Evolutionary conservation across 2,888 invertebrate species (phyloP).

Genomic region (Emmelina monodactyla): DNA sequence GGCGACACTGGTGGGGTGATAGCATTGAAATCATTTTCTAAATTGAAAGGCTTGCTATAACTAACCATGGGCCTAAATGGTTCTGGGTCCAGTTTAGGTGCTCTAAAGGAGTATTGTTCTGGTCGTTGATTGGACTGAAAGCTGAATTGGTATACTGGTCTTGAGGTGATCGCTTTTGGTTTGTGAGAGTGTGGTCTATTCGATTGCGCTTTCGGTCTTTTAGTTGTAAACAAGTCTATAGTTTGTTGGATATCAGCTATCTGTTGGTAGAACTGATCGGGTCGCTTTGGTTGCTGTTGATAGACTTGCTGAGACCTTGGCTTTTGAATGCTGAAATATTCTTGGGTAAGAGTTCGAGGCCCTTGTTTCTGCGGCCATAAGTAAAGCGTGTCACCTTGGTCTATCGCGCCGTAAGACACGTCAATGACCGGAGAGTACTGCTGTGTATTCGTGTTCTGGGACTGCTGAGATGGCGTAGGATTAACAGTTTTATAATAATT

Average conservation of each 20-base stretch:
- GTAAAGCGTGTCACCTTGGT: slow-evolving; percentile 53
- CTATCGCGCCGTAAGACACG: slow-evolving; percentile 51
- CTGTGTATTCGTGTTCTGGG: slow-evolving; percentile 37
- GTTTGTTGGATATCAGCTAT: slow-evolving; percentile 72
- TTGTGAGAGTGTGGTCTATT: slow-evolving; percentile 45
- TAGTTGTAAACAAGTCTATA: slow-evolving; percentile 68
- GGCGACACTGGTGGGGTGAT: slow-evolving; percentile 46
- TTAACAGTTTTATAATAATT: slow-evolving; percentile 51
- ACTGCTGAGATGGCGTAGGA: slow-evolving; percentile 25
- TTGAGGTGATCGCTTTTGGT: slow-evolving; percentile 58
- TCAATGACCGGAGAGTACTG: slow-evolving; percentile 45
- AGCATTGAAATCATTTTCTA: slow-evolving; percentile 49
- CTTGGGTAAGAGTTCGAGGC: slow-evolving; percentile 55
- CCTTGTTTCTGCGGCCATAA: slow-evolving; percentile 61
- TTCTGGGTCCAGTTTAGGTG: slow-evolving; percentile 64
- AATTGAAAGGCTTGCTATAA: slow-evolving; percentile 58
- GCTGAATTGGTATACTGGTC: slow-evolving; percentile 76
- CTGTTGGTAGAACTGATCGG: slow-evolving; percentile 70
- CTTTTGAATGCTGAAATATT: slow-evolving; percentile 61
- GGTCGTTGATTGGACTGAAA: slow-evolving; percentile 69
- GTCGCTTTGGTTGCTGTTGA: slow-evolving; percentile 45
- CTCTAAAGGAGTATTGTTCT: slow-evolving; percentile 52
- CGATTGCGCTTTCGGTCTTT: slow-evolving; percentile 58
- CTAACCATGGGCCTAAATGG: slow-evolving; percentile 72
- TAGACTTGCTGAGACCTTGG: slow-evolving; percentile 43